Percentiles rank a stretch among this genome's conserved stretches.
These are phyloP conservation scores for Thalassarche chlororhynchos DNA, from an alignment of 2,113 vertebrate genomes.

Conservation along the genomic window DNA sequence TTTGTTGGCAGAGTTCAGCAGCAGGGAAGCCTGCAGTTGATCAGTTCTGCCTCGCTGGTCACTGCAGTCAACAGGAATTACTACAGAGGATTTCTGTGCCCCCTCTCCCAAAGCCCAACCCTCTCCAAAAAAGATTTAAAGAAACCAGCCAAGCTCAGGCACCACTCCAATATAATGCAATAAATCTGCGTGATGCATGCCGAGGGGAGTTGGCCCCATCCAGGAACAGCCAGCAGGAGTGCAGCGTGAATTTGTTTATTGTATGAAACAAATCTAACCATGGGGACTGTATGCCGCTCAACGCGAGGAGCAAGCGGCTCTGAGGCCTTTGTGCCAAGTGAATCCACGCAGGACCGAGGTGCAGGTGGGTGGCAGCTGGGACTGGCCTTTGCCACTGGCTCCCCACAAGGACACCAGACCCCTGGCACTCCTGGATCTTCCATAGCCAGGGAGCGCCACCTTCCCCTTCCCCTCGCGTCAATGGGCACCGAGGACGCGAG, in stretches of 20 bases:
- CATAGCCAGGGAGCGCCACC: not conserved
- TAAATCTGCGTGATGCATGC: not conserved
- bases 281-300: not conserved
- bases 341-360: rapidly evolving
- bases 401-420: not conserved
- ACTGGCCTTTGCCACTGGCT: not conserved
- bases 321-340: rapidly evolving
- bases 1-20: slow-evolving; percentile 57
- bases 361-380: not conserved
- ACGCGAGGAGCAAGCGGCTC: rapidly evolving
- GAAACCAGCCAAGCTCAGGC: slow-evolving; percentile 25
- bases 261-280: not conserved
- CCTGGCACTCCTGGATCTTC: rapidly evolving
- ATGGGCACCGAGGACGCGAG: rapidly evolving
- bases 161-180: not conserved
- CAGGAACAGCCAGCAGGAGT: not conserved
- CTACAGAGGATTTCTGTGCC: slow-evolving; percentile 11
- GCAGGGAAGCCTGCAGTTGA: slow-evolving; percentile 64
- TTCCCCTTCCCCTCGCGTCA: not conserved
- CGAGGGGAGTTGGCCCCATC: not conserved
- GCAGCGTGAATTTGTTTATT: not conserved
- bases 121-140: slow-evolving; percentile 3
- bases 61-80: slow-evolving; percentile 68
- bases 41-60: slow-evolving; percentile 66
- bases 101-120: not conserved